Base-by-base conservation (phyloP, 1,140 invertebrate genomes). In the Aphelinus certus region DNA sequence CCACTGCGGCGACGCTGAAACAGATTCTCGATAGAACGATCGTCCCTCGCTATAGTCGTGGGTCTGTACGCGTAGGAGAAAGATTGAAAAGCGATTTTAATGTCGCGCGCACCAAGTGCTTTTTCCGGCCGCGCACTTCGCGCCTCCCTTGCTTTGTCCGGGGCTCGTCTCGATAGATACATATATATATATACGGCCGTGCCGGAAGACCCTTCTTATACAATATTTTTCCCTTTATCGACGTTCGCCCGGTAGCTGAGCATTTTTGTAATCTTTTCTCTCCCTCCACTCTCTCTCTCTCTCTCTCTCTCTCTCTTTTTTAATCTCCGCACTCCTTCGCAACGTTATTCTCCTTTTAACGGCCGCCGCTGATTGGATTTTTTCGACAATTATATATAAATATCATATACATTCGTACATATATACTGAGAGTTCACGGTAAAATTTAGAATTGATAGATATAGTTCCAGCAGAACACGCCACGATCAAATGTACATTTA, bases 21-120 rank as follows among this genome's bases (percentile, higher is more conserved):
- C 42, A 43, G 45, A 60, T 69, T 69, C 55, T 58, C 56, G 10
- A 43, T 57, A 6, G 55, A 78, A 76, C 75, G 72, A 64, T 66
- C 73, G 67, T 76, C 78, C 26, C 26, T 26, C 26, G 26, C 26
- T 26, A 26, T 26, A 26, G 26, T 26, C 26, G 26, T 26, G 26
- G 26, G 26, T 26, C 26, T 26, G 26, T 26, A 26, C 26, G 26
- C 26, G 26, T 26, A 26, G 26, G 26, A 26, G 26, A 26, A 26
- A 26, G 77, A 80, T 71, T 71, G 75, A 78, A 74, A 81, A 70
- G 79, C 76, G 76, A 81, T 79, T 82, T 80, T 81, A 80, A 80
- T 80, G 73, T 78, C 48, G 71, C 71, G 55, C 74, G 77, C 68
- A 57, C 74, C 77, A 79, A 76, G 79, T 76, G 81, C 79, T 79